A percentile compares a stretch with the other conserved stretches of the same genome.
These are phyloP conservation scores for Epinephelus lanceolatus DNA, from an alignment of 2,113 vertebrate species.

Conservation along the genomic window DNA sequence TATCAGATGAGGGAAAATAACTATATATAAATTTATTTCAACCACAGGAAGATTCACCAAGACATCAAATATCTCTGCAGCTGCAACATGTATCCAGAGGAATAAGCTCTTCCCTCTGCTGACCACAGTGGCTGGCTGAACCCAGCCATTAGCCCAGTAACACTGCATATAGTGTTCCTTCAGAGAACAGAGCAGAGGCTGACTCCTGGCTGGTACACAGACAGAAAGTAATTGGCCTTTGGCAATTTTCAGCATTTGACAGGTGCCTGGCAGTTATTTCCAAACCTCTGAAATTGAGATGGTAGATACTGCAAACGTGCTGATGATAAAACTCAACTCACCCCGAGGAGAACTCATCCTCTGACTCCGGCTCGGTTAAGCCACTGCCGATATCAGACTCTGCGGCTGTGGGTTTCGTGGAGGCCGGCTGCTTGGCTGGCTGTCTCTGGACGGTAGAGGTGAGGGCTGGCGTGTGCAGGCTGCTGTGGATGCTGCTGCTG, in stretches of 20 bases:
- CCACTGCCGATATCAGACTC: constrained; percentile 13
- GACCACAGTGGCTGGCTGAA: neutral
- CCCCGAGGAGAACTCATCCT: constrained; percentile 77
- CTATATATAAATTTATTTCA: neutral
- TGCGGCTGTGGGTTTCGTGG: neutral
- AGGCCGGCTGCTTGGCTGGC: neutral
- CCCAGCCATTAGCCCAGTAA: neutral
- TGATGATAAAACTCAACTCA: constrained; percentile 50
- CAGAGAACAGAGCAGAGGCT: neutral
- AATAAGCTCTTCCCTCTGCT: neutral
- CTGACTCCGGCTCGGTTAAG: constrained; percentile 67
- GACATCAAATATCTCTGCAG: neutral
- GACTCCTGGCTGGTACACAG: neutral
- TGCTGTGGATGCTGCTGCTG: constrained; percentile 64
- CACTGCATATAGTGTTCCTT: neutral
- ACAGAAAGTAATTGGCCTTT: neutral
- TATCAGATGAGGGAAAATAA: constrained; percentile 1
- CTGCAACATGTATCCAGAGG: neutral
- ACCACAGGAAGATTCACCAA: neutral
- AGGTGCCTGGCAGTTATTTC: neutral
- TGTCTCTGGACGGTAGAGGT: constrained; percentile 84
- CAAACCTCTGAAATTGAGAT: neutral
- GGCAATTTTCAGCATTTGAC: neutral
- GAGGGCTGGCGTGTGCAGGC: constrained; percentile 68
- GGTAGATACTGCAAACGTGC: neutral